Conservation (phyloP, 2,888 invertebrate genomes). For the Polydrusus tereticollis region DNA sequence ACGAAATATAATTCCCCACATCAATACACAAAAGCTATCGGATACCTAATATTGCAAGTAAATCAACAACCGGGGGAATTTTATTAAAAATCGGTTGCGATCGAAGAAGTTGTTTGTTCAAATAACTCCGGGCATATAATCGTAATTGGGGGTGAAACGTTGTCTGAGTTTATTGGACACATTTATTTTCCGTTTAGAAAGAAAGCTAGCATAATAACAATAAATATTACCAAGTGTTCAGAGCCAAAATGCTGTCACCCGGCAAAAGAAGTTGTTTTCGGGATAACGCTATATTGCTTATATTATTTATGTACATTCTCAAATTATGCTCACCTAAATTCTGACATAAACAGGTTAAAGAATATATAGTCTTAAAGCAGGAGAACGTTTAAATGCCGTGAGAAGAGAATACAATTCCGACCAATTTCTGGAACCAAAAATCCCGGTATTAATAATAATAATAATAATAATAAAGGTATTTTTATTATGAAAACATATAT, state of each 20-base stretch:
- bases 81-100: slow-evolving; percentile 10
- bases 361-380: neutral
- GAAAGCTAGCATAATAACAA: slow-evolving; percentile 43
- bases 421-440: too few species aligned
- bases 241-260: slow-evolving; percentile 36
- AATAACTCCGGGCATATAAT: slow-evolving; percentile 40
- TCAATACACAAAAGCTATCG: neutral
- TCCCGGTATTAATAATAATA: too few species aligned
- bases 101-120: slow-evolving; percentile 39
- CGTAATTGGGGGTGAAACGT: slow-evolving; percentile 45
- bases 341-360: neutral
- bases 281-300: slow-evolving; percentile 4
- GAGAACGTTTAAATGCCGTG: too few species aligned
- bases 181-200: slow-evolving; percentile 36
- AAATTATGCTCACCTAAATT: neutral
- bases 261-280: slow-evolving; percentile 37
- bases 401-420: too few species aligned
- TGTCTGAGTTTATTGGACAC: slow-evolving; percentile 38
- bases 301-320: neutral
- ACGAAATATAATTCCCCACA: neutral
- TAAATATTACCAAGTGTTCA: slow-evolving; percentile 34
- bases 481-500: too few species aligned
- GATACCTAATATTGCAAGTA: neutral
- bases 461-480: too few species aligned
- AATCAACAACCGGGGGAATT: slow-evolving; percentile 3